Evolutionary conservation across 64 coral and sea anemone species (phyloP).

Genomic region (Porites lutea): DNA sequence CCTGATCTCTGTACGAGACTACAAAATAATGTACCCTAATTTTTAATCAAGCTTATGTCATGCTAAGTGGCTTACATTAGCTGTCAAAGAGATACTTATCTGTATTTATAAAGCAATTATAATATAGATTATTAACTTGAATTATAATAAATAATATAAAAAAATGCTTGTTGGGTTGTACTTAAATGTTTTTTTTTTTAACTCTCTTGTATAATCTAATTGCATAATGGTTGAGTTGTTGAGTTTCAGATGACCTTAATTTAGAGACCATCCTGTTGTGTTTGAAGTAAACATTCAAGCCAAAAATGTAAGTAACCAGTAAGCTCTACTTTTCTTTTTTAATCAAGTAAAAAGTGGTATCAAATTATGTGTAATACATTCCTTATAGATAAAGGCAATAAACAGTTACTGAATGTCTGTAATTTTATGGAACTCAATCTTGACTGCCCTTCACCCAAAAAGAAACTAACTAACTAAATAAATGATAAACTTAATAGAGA

Average conservation of each 20-base stretch:
- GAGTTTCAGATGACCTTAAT: conserved; percentile 57
- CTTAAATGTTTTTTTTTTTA: conserved; percentile 1
- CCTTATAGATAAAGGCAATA: too few species aligned
- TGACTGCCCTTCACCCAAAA: too few species aligned
- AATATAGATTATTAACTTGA: conserved; percentile 21
- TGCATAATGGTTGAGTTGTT: not conserved
- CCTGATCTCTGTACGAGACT: conserved; percentile 25
- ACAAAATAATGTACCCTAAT: not conserved
- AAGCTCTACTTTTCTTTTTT: conserved; percentile 8
- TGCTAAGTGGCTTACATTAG: not conserved
- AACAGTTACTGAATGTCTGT: too few species aligned
- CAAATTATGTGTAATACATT: not conserved
- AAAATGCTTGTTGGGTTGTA: conserved; percentile 33
- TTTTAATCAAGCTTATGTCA: conserved; percentile 15
- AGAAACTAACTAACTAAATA: too few species aligned
- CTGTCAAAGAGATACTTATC: conserved; percentile 19
- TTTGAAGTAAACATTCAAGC: conserved; percentile 17
- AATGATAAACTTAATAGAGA: too few species aligned
- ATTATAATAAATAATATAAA: not conserved
- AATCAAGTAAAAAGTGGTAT: not conserved
- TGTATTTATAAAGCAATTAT: conserved; percentile 25
- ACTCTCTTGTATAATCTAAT: not conserved
- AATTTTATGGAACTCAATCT: too few species aligned
- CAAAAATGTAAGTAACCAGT: conserved; percentile 7
- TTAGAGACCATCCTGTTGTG: conserved; percentile 41